phyloP scores from a whole-genome alignment of 2,797 vertebrate genomes.

The Anolis apletophallus region DNA sequence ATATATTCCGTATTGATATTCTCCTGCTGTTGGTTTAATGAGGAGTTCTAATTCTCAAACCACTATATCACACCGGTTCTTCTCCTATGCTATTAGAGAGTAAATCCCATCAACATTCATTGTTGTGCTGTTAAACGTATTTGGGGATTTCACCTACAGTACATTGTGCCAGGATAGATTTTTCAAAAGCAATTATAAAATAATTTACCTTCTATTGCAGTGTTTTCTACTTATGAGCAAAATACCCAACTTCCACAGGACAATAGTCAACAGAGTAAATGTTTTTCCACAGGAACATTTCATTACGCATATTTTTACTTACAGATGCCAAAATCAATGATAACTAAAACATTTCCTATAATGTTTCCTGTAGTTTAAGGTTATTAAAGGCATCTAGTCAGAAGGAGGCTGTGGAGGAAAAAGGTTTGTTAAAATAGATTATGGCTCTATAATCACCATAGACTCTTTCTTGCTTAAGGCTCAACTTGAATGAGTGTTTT shows the following conservation, averaged over 20 bases:
- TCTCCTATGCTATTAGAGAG: too few relatives aligned
- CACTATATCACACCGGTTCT: too few relatives aligned
- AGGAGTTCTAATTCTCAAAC: too few relatives aligned
- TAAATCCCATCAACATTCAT: not conserved
- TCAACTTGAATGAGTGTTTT: slow-evolving; percentile 33
- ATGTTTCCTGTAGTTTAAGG: slow-evolving; percentile 53
- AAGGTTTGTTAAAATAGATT: slow-evolving; percentile 45
- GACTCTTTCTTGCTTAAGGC: slow-evolving; percentile 42
- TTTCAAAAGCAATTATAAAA: not conserved
- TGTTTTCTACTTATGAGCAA: slow-evolving; percentile 16
- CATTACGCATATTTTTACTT: slow-evolving; percentile 57
- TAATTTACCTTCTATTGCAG: not conserved
- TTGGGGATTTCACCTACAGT: not conserved
- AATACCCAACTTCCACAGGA: slow-evolving; percentile 7
- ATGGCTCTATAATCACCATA: slow-evolving; percentile 38
- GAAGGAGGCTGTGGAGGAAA: slow-evolving; percentile 46
- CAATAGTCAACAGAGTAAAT: slow-evolving; percentile 16
- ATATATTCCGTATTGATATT: too few relatives aligned
- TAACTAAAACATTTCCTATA: slow-evolving; percentile 54
- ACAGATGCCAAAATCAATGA: slow-evolving; percentile 51
- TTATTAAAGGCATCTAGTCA: slow-evolving; percentile 61
- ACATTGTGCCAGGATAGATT: not conserved
- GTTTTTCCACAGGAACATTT: slow-evolving; percentile 38
- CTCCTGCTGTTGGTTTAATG: too few relatives aligned
- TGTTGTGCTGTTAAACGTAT: not conserved